These are phyloP conservation scores for Ctenicera cuprea DNA, from an alignment of 2,888 invertebrate genomes.

Conservation along the genomic window DNA sequence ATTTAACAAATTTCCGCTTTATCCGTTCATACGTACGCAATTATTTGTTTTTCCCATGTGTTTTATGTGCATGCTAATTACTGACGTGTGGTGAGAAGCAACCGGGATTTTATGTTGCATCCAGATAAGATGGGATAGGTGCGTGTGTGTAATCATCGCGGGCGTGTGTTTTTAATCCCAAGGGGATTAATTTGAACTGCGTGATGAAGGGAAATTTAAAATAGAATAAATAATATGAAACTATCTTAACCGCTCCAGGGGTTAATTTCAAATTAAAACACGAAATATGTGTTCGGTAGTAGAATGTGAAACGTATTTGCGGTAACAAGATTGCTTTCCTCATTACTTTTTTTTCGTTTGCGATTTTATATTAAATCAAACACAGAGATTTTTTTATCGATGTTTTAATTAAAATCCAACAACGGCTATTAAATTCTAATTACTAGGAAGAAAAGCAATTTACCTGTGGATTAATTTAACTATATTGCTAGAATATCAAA, in stretches of 20 bases:
- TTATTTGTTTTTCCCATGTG: slow-evolving; percentile 31
- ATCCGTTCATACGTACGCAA: not conserved
- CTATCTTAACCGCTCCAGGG: slow-evolving; percentile 26
- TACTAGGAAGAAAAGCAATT: not conserved
- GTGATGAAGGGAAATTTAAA: slow-evolving; percentile 26
- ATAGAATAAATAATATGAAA: slow-evolving; percentile 29
- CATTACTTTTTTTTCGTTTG: slow-evolving; percentile 20
- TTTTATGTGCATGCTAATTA: slow-evolving; percentile 29
- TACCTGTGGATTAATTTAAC: too few relatives aligned
- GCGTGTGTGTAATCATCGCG: slow-evolving; percentile 35
- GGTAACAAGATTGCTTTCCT: not conserved
- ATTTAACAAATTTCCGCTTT: not conserved
- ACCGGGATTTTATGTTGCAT: slow-evolving; percentile 24
- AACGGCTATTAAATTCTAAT: not conserved
- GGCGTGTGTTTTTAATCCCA: slow-evolving; percentile 24
- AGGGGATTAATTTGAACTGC: slow-evolving; percentile 20
- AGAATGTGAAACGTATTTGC: not conserved
- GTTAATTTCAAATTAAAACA: slow-evolving; percentile 25
- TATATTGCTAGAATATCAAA: not conserved
- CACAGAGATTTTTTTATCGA: not conserved
- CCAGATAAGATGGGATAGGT: slow-evolving; percentile 32
- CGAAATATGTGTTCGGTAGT: slow-evolving; percentile 1
- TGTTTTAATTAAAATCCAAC: not conserved
- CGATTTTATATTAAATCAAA: not conserved
- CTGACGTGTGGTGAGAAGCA: slow-evolving; percentile 25